These are phyloP conservation scores for Calliphora vicina DNA, from an alignment of 1,140 invertebrate genomes.

Conservation along the genomic window DNA sequence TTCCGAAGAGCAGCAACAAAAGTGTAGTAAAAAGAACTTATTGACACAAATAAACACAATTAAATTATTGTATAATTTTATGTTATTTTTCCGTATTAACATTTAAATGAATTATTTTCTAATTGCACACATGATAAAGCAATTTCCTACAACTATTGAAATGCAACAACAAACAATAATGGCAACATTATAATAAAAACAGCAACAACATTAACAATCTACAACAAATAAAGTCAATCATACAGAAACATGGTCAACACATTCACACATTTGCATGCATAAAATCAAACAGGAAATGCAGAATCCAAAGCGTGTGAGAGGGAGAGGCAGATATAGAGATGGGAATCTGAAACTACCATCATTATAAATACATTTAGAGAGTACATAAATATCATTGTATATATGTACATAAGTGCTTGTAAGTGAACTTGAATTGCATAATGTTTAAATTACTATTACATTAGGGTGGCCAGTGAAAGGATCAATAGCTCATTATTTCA, in stretches of 20 bases:
- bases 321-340: no score
- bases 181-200: neutral
- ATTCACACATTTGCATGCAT: neutral
- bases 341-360: neutral
- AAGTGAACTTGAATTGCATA: no score
- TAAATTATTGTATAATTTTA: slow-evolving; percentile 19
- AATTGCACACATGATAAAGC: slow-evolving; percentile 33
- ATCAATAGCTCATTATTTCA: no score
- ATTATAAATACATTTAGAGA: neutral
- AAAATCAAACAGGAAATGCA: neutral
- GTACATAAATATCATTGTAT: no score
- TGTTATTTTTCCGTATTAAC: slow-evolving; percentile 21
- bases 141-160: neutral
- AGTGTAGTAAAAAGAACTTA: neutral
- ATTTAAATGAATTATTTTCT: slow-evolving; percentile 32
- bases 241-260: neutral
- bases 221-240: neutral
- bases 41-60: slow-evolving; percentile 27
- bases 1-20: neutral
- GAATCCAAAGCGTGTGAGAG: no score
- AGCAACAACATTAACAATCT: no score
- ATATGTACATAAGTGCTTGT: no score
- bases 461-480: no score
- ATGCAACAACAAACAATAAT: neutral
- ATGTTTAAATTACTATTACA: no score